These are phyloP conservation scores for Sabellastarte sp. DNA, from an alignment of 2,888 invertebrate genomes.

Conservation along the genomic window DNA sequence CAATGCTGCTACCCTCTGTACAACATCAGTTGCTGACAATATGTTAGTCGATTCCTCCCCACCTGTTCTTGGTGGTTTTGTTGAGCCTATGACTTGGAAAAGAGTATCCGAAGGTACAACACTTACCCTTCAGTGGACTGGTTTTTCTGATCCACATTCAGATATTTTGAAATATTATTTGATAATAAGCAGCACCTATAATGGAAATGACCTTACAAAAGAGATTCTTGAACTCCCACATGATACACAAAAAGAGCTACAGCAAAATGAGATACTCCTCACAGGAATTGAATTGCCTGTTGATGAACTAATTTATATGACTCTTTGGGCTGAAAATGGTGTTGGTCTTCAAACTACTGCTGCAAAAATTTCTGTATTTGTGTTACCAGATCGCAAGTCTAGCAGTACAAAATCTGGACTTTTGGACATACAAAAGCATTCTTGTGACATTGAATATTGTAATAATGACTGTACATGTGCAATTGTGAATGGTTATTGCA, in stretches of 20 bases:
- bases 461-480: constrained; percentile 4
- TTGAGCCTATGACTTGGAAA: constrained; percentile 3
- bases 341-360: background rate
- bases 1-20: background rate
- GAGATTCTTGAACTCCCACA: background rate
- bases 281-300: background rate
- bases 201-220: constrained; percentile 1
- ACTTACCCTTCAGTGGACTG: background rate
- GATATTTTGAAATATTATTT: background rate
- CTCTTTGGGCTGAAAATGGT: constrained; percentile 2
- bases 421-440: background rate
- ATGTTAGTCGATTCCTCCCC: background rate
- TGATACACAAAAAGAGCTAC: background rate
- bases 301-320: background rate
- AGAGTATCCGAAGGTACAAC: background rate
- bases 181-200: background rate
- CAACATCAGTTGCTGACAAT: background rate
- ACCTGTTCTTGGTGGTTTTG: constrained; percentile 2
- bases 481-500: background rate
- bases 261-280: background rate
- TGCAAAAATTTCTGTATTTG: background rate
- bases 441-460: constrained; percentile 1
- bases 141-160: constrained; percentile 1
- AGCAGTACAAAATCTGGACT: background rate
- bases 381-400: background rate